Conservation (phyloP, 2,797 vertebrate genomes). For the Enteromius fasciolatus region DNA sequence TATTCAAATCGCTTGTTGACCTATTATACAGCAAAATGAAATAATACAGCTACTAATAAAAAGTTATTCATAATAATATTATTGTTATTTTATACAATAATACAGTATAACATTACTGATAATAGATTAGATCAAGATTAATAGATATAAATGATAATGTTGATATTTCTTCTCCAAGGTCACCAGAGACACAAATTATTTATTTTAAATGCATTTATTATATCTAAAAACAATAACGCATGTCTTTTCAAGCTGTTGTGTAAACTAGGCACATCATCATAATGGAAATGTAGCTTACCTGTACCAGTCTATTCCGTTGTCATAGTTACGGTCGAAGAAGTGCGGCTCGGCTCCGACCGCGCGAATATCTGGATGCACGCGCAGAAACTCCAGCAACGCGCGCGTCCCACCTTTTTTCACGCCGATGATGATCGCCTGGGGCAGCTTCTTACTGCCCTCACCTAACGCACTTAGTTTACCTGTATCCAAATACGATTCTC, state of each 20-base stretch:
- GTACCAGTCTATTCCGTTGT: constrained; percentile 87
- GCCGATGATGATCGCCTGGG: constrained; percentile 70
- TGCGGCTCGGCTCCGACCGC: constrained; percentile 93
- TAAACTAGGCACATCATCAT: background rate
- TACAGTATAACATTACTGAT: background rate
- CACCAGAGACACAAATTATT: background rate
- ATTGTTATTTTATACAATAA: background rate
- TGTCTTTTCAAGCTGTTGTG: background rate
- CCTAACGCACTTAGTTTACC: constrained; percentile 73
- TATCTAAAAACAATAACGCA: background rate
- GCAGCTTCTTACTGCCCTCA: constrained; percentile 77
- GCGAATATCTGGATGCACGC: constrained; percentile 90
- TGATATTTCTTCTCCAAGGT: background rate
- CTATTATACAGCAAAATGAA: background rate
- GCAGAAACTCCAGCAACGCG: constrained; percentile 92
- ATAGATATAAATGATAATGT: background rate
- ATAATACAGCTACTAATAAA: background rate
- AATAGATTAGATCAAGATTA: background rate
- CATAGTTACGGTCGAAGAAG: constrained; percentile 94
- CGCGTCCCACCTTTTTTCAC: constrained; percentile 83
- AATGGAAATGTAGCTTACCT: constrained; percentile 70
- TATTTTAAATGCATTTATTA: background rate
- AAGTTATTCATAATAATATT: background rate
- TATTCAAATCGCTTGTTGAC: background rate
- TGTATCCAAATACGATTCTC: constrained; percentile 64